These are phyloP conservation scores for Pteropus rufus DNA, from an alignment of 2,797 vertebrate genomes.

Conservation along the genomic window DNA sequence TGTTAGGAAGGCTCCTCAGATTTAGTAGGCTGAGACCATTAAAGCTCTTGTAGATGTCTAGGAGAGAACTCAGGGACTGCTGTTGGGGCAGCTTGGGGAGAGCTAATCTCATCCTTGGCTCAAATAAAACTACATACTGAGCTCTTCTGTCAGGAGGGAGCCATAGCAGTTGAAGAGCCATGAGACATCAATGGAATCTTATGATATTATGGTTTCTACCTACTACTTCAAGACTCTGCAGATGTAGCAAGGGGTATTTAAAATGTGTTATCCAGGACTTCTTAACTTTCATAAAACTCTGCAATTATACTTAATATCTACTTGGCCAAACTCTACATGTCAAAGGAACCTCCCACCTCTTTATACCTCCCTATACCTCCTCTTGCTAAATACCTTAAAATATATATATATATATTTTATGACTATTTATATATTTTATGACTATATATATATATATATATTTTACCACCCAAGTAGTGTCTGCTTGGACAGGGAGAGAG, in stretches of 20 bases:
- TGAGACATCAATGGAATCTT: neutral
- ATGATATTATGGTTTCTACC: neutral
- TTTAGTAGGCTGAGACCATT: neutral
- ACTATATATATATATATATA: neutral
- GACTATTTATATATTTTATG: no score
- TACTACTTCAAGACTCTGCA: constrained; percentile 33
- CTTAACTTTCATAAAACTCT: constrained; percentile 41
- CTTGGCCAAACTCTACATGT: neutral
- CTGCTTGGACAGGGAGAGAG: neutral
- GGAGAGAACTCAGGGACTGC: neutral
- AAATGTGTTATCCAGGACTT: constrained; percentile 3
- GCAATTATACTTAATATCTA: constrained; percentile 46
- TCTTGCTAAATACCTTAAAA: neutral
- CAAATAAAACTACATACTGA: neutral
- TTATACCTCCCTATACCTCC: neutral
- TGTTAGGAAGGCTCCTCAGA: neutral
- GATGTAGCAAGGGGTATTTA: constrained; percentile 26
- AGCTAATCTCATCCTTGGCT: neutral
- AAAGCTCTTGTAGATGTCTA: neutral
- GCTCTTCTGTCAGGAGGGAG: neutral
- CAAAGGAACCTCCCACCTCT: neutral
- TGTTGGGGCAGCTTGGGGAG: neutral
- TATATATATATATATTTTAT: neutral
- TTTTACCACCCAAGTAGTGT: constrained; percentile 7
- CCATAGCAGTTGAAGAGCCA: neutral